Conservation (phyloP, 2,888 invertebrate species). For the Malachius bipustulatus region DNA sequence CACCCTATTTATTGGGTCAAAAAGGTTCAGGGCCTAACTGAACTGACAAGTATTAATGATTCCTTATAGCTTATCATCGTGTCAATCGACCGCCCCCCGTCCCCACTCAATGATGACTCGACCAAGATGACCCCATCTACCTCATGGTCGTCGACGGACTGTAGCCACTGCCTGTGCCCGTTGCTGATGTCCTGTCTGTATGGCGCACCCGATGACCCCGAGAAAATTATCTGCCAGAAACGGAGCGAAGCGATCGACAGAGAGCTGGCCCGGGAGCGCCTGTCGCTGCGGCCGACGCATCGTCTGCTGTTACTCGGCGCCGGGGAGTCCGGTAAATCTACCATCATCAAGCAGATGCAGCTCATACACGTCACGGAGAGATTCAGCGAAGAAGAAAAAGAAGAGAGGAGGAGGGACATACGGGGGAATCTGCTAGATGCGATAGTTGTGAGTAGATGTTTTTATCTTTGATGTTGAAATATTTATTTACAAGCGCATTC, state of each 20-base stretch:
- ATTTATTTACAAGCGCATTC: constrained; percentile 2
- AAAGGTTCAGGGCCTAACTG: too few species aligned
- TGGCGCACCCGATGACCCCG: constrained; percentile 73
- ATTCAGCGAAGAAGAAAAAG: constrained; percentile 88
- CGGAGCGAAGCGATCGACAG: constrained; percentile 94
- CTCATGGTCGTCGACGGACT: too few species aligned
- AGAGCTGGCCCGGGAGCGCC: constrained; percentile 92
- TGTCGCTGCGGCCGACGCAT: constrained; percentile 87
- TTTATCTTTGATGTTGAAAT: constrained; percentile 49
- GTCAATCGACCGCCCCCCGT: too few species aligned
- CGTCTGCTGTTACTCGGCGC: constrained; percentile 86
- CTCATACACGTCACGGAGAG: constrained; percentile 96
- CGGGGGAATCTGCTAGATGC: constrained; percentile 95
- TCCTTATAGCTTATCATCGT: too few species aligned
- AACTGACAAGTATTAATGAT: too few species aligned
- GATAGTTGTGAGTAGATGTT: constrained; percentile 52
- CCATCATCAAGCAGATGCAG: constrained; percentile 97
- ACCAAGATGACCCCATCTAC: too few species aligned
- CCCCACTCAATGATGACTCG: too few species aligned
- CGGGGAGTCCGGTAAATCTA: constrained; percentile 95
- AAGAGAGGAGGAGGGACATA: constrained; percentile 93
- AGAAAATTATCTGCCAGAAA: constrained; percentile 46
- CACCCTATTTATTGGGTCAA: too few species aligned
- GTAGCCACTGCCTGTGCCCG: too few species aligned
- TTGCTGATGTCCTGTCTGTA: too few species aligned